phyloP scores from a whole-genome alignment of 2,113 vertebrate genomes.

The Anolis carolinensis region DNA sequence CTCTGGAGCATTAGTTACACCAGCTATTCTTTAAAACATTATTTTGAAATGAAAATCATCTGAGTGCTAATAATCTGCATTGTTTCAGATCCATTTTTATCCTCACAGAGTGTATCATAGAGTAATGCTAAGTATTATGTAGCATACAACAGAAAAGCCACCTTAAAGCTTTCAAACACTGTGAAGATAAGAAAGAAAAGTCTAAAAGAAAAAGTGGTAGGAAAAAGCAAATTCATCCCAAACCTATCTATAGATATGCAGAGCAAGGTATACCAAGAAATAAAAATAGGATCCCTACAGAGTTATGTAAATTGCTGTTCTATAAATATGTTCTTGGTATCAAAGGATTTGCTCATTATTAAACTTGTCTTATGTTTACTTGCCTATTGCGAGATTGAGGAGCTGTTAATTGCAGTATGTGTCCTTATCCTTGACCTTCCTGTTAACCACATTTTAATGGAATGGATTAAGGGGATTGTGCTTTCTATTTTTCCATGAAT shows the following conservation, averaged over 20 bases:
- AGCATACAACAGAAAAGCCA: slow-evolving; percentile 42
- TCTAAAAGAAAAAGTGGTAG: slow-evolving; percentile 32
- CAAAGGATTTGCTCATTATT: slow-evolving; percentile 67
- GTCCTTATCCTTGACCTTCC: slow-evolving; percentile 68
- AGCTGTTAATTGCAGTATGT: slow-evolving; percentile 61
- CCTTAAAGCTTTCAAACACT: slow-evolving; percentile 26
- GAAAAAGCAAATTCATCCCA: slow-evolving; percentile 38
- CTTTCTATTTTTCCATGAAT: slow-evolving; percentile 65
- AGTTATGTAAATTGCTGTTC: slow-evolving; percentile 56
- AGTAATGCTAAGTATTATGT: slow-evolving; percentile 42
- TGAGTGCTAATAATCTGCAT: slow-evolving; percentile 42
- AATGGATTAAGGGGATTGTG: slow-evolving; percentile 60
- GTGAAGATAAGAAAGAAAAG: slow-evolving; percentile 41
- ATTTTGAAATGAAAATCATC: slow-evolving; percentile 48
- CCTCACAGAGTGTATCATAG: background rate
- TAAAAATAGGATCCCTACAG: slow-evolving; percentile 45
- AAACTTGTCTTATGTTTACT: slow-evolving; percentile 58
- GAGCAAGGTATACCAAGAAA: slow-evolving; percentile 42
- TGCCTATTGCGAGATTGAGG: slow-evolving; percentile 50
- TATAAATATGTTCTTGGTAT: slow-evolving; percentile 53
- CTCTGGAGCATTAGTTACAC: slow-evolving; percentile 35
- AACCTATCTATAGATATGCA: slow-evolving; percentile 49
- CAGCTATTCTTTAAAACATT: slow-evolving; percentile 33
- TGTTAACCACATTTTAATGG: slow-evolving; percentile 59
- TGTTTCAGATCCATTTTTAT: slow-evolving; percentile 49